phyloP scores from a whole-genome alignment of 2,888 invertebrate species.

The Trissoscelio sp. region DNA sequence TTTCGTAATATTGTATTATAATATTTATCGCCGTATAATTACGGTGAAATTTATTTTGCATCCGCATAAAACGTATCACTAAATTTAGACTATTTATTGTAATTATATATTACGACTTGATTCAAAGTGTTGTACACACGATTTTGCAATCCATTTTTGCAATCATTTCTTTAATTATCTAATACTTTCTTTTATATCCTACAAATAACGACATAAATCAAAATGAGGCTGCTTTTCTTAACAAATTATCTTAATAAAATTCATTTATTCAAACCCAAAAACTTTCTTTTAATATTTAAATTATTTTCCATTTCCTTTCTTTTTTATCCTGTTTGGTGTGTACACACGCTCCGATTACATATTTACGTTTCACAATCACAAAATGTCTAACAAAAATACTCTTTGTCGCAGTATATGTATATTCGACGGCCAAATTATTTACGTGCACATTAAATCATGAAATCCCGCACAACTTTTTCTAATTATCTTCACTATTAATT shows the following conservation, averaged over 20 bases:
- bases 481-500: not conserved
- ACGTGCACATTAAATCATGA: not conserved
- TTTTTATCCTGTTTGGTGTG: not conserved
- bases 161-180: no score
- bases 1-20: no score
- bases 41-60: no score
- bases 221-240: no score
- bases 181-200: no score
- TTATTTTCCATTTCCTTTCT: not conserved
- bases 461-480: not conserved
- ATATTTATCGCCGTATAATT: no score
- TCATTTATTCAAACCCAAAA: not conserved
- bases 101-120: no score
- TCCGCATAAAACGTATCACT: no score
- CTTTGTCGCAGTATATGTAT: not conserved
- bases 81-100: no score
- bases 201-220: no score
- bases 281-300: not conserved
- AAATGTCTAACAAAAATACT: not conserved
- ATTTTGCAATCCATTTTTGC: no score
- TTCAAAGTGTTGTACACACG: no score
- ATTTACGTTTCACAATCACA: not conserved
- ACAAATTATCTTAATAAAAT: slow-evolving; percentile 2
- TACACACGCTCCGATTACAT: not conserved
- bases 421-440: not conserved